phyloP scores from a whole-genome alignment of 2,113 vertebrate genomes.

The Labrus mixtus region DNA sequence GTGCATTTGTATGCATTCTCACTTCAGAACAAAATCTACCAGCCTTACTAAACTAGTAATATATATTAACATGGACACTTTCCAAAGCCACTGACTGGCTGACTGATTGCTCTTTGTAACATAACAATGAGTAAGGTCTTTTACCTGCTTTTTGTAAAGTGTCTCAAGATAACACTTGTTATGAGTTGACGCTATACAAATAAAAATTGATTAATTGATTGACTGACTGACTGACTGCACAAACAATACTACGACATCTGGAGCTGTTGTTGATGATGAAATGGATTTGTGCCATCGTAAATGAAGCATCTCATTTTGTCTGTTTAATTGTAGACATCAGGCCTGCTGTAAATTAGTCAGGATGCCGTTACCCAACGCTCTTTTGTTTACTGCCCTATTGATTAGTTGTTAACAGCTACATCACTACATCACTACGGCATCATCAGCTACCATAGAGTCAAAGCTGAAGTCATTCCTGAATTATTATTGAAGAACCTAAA shows the following conservation, averaged over 20 bases:
- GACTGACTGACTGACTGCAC: not conserved
- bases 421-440: not conserved
- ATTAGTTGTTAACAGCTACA: not conserved
- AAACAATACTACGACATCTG: not conserved
- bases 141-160: too few species aligned
- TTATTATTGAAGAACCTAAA: too few species aligned
- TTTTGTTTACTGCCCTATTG: not conserved
- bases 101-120: too few species aligned
- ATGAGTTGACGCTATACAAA: too few species aligned
- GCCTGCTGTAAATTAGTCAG: not conserved
- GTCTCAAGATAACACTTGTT: too few species aligned
- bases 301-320: not conserved
- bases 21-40: not conserved
- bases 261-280: not conserved
- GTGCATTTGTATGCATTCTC: not conserved
- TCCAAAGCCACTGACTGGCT: not conserved
- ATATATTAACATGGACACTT: constrained; percentile 5
- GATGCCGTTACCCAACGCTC: not conserved
- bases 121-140: too few species aligned
- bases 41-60: not conserved
- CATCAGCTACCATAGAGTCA: not conserved
- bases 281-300: not conserved
- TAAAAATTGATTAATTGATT: too few species aligned
- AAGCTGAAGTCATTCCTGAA: not conserved
- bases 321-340: constrained; percentile 13